phyloP scores from a whole-genome alignment of 2,113 vertebrate genomes.

The Bothrops jararaca region DNA sequence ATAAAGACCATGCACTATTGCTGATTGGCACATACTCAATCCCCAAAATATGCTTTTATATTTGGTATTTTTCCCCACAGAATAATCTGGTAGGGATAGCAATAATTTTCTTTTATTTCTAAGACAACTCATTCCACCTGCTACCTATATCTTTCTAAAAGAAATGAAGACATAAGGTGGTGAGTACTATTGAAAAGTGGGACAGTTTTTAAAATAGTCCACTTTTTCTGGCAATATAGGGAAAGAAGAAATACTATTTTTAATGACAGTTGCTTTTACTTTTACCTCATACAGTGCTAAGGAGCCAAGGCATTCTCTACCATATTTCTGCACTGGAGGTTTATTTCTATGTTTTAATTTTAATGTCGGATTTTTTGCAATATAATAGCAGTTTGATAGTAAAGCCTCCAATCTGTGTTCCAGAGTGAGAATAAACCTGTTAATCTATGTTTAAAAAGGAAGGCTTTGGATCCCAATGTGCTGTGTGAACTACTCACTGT shows the following conservation, averaged over 20 bases:
- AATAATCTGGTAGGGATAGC: not conserved
- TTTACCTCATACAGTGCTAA: not conserved
- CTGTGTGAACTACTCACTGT: not conserved
- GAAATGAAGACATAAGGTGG: not conserved
- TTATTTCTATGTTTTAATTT: not conserved
- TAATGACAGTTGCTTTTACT: slow-evolving; percentile 3
- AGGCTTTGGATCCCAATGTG: not conserved
- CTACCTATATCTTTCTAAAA: not conserved
- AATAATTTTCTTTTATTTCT: not conserved
- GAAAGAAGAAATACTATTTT: not conserved
- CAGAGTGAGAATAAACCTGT: not conserved
- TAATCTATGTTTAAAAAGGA: slow-evolving; percentile 11
- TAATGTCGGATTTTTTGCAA: not conserved
- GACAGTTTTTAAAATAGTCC: slow-evolving; percentile 6
- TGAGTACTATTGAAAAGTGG: not conserved
- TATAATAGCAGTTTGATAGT: not conserved
- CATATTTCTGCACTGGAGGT: not conserved
- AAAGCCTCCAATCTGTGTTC: not conserved
- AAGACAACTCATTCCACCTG: not conserved
- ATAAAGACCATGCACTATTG: not conserved
- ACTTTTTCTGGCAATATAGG: slow-evolving; percentile 8
- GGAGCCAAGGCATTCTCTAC: not conserved
- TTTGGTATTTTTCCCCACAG: not conserved
- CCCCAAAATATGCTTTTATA: not conserved
- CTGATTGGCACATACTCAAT: not conserved